Evolutionary conservation across 1,140 invertebrate species (phyloP).

Genomic region (Pantala flavescens): DNA sequence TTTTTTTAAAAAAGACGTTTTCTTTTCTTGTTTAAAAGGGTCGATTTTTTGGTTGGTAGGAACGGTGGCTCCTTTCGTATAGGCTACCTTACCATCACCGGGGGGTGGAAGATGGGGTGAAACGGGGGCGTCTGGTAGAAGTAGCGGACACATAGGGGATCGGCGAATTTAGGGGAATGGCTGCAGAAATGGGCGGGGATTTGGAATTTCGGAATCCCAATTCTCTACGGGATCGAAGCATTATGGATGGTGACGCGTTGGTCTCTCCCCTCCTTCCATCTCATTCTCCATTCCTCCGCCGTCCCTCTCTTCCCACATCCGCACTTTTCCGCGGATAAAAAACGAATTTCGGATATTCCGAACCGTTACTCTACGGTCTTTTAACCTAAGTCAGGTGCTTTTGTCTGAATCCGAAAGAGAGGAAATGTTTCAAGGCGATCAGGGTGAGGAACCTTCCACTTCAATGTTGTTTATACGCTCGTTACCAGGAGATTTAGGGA

Average conservation of each 20-base stretch:
- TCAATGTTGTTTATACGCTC: too few species aligned
- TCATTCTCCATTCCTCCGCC: neutral
- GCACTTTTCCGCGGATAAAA: neutral
- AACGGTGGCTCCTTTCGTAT: neutral
- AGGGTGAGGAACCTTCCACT: too few species aligned
- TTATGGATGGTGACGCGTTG: slow-evolving; percentile 4
- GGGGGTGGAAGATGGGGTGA: neutral
- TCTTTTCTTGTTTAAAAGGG: neutral
- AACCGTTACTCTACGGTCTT: too few species aligned
- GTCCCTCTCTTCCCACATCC: neutral
- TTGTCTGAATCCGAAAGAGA: too few species aligned
- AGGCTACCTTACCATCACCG: neutral
- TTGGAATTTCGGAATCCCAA: slow-evolving; percentile 2
- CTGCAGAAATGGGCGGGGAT: neutral
- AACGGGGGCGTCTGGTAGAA: neutral
- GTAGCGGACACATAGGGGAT: neutral
- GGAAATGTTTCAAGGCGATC: too few species aligned
- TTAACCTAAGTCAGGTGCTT: too few species aligned
- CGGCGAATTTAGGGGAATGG: neutral
- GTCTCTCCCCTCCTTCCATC: neutral
- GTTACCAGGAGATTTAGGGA: too few species aligned
- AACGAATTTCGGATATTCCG: too few species aligned
- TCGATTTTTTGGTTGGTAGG: neutral
- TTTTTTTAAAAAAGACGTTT: neutral
- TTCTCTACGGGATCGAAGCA: neutral